These are phyloP conservation scores for Rhodinocichla rosea DNA, from an alignment of 2,113 vertebrate genomes.

Conservation along the genomic window DNA sequence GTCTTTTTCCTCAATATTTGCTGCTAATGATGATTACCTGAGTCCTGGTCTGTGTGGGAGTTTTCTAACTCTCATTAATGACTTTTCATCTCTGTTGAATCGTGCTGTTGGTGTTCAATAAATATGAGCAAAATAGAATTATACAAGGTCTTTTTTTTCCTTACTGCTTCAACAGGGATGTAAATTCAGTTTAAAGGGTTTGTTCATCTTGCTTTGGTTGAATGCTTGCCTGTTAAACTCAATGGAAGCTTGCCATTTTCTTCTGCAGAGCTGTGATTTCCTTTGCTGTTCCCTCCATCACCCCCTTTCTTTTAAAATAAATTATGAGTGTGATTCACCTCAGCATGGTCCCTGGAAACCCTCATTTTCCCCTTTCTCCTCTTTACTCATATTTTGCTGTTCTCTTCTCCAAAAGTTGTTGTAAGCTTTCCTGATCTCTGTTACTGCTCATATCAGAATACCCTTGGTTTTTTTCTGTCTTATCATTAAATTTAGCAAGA, in stretches of 20 bases:
- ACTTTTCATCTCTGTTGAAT: not conserved
- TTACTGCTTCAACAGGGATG: not conserved
- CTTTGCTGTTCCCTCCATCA: not conserved
- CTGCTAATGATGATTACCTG: not conserved
- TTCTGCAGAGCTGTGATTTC: not conserved
- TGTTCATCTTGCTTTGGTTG: not conserved
- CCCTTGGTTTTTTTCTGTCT: not conserved
- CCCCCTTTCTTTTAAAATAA: not conserved
- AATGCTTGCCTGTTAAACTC: not conserved
- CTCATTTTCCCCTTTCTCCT: not conserved
- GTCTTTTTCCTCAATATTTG: not conserved
- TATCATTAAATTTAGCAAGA: not conserved
- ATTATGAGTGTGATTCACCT: not conserved
- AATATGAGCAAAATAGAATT: not conserved
- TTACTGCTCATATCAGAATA: not conserved
- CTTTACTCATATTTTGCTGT: not conserved
- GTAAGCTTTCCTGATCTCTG: not conserved
- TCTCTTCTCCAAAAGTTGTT: not conserved
- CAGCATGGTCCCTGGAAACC: not conserved
- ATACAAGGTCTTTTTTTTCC: not conserved
- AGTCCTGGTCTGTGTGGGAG: not conserved
- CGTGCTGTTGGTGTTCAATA: not conserved
- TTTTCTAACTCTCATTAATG: constrained; percentile 4
- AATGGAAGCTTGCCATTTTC: not conserved
- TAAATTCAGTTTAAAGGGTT: constrained; percentile 4